Evolutionary conservation across 35 echinoderm and acorn worm species (phyloP), one percentile per base, ranked within the genome.

Genomic region (Eucidaris tribuloides): DNA sequence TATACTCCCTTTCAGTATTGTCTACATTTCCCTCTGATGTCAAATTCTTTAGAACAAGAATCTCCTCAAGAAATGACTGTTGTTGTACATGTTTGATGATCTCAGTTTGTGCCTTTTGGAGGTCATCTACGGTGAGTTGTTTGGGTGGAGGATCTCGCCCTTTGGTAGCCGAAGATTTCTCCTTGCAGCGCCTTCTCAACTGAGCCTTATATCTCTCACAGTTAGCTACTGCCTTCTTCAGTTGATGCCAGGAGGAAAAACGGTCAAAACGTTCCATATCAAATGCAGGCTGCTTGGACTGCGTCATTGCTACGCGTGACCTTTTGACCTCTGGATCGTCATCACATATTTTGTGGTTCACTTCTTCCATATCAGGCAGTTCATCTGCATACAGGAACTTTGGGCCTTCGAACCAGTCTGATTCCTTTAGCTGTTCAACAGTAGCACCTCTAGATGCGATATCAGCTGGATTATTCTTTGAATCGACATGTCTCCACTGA

Each of bases 221-320:
- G 17, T 71, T 81, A 1, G 86, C 86, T 19, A 71, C 78, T 2
- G 86, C 86, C 19, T 62, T 32, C 46, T 52, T 88, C 23, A 54
- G 13, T 76, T 77, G 45, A 31, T 63, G 54, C 82, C 82, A 85
- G 37, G 27, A 41, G 3, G 82, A 85, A 33, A 49, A 85, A 20
- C 59, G 18, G 5, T 70, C 60, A 76, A 85, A 72, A 1, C 40
- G 40, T 7, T 46, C 46, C n/a, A n/a, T n/a, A n/a, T n/a, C n/a
- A n/a, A n/a, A n/a, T n/a, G n/a, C n/a, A n/a, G n/a, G n/a, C n/a
- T 77, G 39, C 72, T 46, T 24, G 72, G 17, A 31, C 1, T 17
- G 14, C 27, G 54, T 58, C 2, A 25, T 14, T n/a, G 54, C 2
- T 14, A 58, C 54, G 27, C 13, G 14, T 25, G 54, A 58, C 14